Evolutionary conservation across 2,797 vertebrate species (phyloP), one percentile per base, ranked within the genome.

Genomic region (Echiichthys vipera): DNA sequence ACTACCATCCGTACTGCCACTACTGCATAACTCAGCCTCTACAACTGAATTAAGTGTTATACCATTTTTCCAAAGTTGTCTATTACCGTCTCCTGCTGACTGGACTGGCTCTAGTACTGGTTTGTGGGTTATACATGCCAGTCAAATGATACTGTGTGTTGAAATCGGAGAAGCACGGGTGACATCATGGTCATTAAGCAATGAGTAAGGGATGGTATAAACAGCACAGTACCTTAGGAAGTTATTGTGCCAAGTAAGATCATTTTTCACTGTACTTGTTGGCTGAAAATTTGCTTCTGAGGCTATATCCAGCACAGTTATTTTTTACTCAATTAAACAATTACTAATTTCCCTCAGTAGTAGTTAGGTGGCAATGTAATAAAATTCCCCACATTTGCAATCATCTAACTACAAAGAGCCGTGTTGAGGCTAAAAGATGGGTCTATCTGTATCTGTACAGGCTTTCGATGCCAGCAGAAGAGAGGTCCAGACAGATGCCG

Each of bases 111-210:
- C 39, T 66, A 65, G 84, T 74, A 72, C 67, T 84, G 75, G 85
- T 77, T 74, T 90, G 87, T 85, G 79, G 83, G 72, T 80, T 80
- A 64, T 57, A 63, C 71, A 74, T 81, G 83, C 72, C 66, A 72
- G 63, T 82, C 49, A 88, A 83, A 90, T 81, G 65, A 90, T 71
- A 72, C 49, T 18, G 51, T 73, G 77, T 83, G 71, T 58, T 84
- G 79, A 74, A 90, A 84, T 51, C 2, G 5, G 69, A 82, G 55
- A 58, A 57, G 62, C 43, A 61, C 25, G 50, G 29, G 78, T 75
- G 75, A 80, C 74, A 74, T 76, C 55, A 57, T 77, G 30, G 61
- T 77, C 25, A 73, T 20, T 65, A 51, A 80, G 71, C 42, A 66
- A 77, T 70, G 42, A 54, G 29, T 34, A 29, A 75, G 37, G 67